Evolutionary conservation across 2,888 invertebrate genomes (phyloP).

Genomic region (Plebejus argus): DNA sequence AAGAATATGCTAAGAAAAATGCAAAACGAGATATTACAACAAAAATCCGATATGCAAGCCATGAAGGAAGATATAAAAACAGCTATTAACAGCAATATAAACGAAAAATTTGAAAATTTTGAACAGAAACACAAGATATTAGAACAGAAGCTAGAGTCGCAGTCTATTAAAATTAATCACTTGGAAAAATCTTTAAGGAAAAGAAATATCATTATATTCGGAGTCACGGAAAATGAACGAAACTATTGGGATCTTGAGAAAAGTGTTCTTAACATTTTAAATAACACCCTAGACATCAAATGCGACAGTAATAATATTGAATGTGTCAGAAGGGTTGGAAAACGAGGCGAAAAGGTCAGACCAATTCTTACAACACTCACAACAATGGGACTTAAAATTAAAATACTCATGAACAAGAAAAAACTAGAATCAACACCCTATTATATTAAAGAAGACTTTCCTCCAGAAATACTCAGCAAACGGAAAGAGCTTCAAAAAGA

Average conservation of each 20-base stretch:
- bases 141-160: background rate
- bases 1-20: background rate
- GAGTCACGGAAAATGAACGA: conserved; percentile 18
- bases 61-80: conserved; percentile 1
- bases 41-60: background rate
- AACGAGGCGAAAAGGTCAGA: conserved; percentile 33
- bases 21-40: background rate
- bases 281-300: background rate
- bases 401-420: too few relatives aligned
- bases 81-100: conserved; percentile 24
- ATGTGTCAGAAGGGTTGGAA: conserved; percentile 33
- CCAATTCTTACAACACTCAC: conserved; percentile 33
- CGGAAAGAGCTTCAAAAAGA: conserved; percentile 32
- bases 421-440: too few relatives aligned
- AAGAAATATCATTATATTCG: conserved; percentile 19
- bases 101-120: conserved; percentile 23
- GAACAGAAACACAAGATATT: conserved; percentile 13
- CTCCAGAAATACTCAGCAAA: conserved; percentile 37
- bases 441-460: too few relatives aligned
- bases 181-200: background rate
- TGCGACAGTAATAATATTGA: conserved; percentile 20
- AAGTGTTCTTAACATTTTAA: conserved; percentile 8
- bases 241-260: background rate
- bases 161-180: background rate
- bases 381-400: conserved; percentile 33